Base-by-base conservation (phyloP, 92 coral and sea anemone genomes). In the Porites rus region DNA sequence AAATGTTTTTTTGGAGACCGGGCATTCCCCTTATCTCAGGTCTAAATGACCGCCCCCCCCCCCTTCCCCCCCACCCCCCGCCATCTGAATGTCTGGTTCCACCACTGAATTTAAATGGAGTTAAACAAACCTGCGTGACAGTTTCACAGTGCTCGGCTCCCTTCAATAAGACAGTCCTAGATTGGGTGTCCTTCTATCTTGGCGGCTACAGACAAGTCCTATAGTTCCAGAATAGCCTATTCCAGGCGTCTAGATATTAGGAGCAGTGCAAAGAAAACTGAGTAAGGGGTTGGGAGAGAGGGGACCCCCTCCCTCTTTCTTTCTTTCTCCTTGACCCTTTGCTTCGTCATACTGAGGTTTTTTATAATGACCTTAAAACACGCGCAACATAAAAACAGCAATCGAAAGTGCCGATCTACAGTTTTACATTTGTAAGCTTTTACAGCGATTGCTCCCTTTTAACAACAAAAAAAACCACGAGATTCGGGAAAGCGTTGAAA, bases 261-360 rank as follows among this genome's bases (percentile, higher is more conserved):
- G 43, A 28, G 50, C 72, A 67, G 72, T 50, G 72, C 72, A 67
- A 67, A 67, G 31, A 67, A 67, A 67, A 67, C 43, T 67, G 72
- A 67, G 72, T 67, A 67, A 67, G 72, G 72, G 72, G 72, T 67
- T 67, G 51, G 72, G 72, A 67, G 72, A 67, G 72, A 67, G 13
- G 72, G 72, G 72, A 67, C 22, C 72, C 72, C 38, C 38, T 3
- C 38, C 38, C 72, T 67, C 51, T 67, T 67, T 0, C 14, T 67
- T 67, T 67, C 72, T 67, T 67, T 67, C 72, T 67, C 72, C 72
- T 67, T 67, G 72, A 20, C 72, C 31, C 43, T 67, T 67, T 67
- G 72, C 72, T 19, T 67, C 72, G 72, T 67, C 72, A 67, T 67
- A 67, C 72, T 67, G 72, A 67, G 72, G 72, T 67, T 20, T 67